Evolutionary conservation across 2,797 vertebrate species (phyloP).

Genomic region (Sebastes minor): DNA sequence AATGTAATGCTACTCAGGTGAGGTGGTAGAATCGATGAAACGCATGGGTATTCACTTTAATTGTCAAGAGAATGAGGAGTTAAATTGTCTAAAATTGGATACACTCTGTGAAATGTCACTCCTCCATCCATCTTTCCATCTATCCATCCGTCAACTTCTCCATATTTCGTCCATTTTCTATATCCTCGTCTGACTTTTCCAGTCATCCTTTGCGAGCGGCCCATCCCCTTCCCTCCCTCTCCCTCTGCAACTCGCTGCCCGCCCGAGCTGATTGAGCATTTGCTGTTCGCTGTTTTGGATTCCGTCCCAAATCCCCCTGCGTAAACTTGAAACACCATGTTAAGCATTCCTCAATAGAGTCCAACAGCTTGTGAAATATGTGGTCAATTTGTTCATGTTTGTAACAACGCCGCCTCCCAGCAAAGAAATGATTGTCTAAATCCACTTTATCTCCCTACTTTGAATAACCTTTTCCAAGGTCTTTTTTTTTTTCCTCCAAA

Average conservation of each 20-base stretch:
- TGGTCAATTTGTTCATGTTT: constrained; percentile 66
- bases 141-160: constrained; percentile 17
- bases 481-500: constrained; percentile 16
- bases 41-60: constrained; percentile 5
- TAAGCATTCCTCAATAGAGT: constrained; percentile 57
- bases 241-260: constrained; percentile 16
- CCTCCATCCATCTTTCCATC: background rate
- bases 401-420: constrained; percentile 37
- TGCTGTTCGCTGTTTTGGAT: constrained; percentile 64
- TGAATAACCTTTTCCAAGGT: constrained; percentile 62
- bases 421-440: constrained; percentile 55
- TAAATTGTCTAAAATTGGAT: constrained; percentile 41
- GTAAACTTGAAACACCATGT: constrained; percentile 56
- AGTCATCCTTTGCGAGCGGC: background rate
- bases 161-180: constrained; percentile 26
- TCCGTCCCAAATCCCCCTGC: constrained; percentile 58
- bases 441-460: constrained; percentile 61
- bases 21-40: background rate
- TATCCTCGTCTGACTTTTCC: constrained; percentile 21
- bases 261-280: constrained; percentile 69
- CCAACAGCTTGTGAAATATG: constrained; percentile 61
- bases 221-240: background rate
- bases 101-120: constrained; percentile 1
- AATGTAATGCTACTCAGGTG: constrained; percentile 5
- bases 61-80: constrained; percentile 40